A percentile compares a stretch with the other conserved stretches of the same genome.
phyloP scores from a whole-genome alignment of 2,888 invertebrate genomes.

The Ethmia dodecea region DNA sequence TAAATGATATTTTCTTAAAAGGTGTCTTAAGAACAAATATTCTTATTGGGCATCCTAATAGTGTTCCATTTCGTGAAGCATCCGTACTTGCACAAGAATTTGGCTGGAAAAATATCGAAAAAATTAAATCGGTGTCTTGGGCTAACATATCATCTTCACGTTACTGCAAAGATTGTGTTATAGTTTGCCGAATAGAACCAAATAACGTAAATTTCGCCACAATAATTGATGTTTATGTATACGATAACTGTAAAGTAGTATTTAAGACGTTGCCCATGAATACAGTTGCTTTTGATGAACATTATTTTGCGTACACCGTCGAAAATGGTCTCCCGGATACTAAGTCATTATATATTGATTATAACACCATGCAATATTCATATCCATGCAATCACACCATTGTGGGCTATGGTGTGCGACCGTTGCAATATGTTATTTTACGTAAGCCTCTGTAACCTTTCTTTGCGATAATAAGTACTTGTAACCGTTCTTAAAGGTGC shows the following conservation, averaged over 20 bases:
- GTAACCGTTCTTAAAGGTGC: no score
- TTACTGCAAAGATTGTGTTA: not conserved
- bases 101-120: not conserved
- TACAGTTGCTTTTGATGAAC: slow-evolving; percentile 7
- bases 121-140: slow-evolving; percentile 4
- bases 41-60: not conserved
- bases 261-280: slow-evolving; percentile 1
- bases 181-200: not conserved
- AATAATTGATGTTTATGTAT: not conserved
- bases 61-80: not conserved
- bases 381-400: slow-evolving; percentile 4
- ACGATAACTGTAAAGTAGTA: not conserved
- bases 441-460: slow-evolving; percentile 5
- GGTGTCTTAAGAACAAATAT: not conserved
- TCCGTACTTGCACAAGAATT: slow-evolving; percentile 1
- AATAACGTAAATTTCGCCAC: slow-evolving; percentile 1
- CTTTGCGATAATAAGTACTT: no score
- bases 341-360: slow-evolving; percentile 5
- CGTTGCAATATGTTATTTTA: slow-evolving; percentile 6
- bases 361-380: slow-evolving; percentile 5
- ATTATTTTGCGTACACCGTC: slow-evolving; percentile 7
- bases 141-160: not conserved
- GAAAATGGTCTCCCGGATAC: not conserved
- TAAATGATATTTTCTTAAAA: slow-evolving; percentile 9
- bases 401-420: slow-evolving; percentile 1